Evolutionary conservation across 92 coral and sea anemone genomes (phyloP).

Genomic region (Micromussa lordhowensis): DNA sequence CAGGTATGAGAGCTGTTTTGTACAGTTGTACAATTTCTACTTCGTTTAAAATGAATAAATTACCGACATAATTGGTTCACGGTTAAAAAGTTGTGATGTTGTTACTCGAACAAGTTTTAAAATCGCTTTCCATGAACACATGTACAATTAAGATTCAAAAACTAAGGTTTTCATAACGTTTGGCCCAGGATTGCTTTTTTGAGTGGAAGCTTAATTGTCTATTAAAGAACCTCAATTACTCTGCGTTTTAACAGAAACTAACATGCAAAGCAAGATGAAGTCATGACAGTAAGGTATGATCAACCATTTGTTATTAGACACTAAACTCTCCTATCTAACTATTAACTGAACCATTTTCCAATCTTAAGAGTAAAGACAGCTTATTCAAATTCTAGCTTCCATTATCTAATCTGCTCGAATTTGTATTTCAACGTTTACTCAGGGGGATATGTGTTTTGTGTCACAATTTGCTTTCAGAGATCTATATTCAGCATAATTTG

Average conservation of each 20-base stretch:
- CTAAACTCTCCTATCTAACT: background rate
- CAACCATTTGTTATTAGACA: background rate
- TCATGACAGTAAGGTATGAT: background rate
- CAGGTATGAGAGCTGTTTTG: background rate
- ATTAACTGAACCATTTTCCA: background rate
- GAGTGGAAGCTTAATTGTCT: background rate
- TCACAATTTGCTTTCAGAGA: background rate
- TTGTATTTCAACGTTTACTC: constrained; percentile 17
- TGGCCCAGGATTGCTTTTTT: background rate
- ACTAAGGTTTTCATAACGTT: background rate
- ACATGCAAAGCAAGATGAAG: background rate
- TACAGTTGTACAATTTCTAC: background rate
- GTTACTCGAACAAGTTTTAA: background rate
- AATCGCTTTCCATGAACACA: background rate
- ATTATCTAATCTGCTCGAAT: background rate
- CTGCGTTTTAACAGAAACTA: background rate
- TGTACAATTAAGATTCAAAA: background rate
- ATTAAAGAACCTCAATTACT: background rate
- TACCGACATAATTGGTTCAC: background rate
- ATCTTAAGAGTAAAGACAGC: background rate
- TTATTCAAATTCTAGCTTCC: background rate
- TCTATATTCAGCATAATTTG: background rate
- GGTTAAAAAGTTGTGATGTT: background rate
- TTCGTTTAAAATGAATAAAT: constrained; percentile 1
- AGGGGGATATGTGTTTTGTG: constrained; percentile 10